These are phyloP conservation scores for Acanthurus tractus DNA, from an alignment of 2,797 vertebrate genomes.

Conservation along the genomic window DNA sequence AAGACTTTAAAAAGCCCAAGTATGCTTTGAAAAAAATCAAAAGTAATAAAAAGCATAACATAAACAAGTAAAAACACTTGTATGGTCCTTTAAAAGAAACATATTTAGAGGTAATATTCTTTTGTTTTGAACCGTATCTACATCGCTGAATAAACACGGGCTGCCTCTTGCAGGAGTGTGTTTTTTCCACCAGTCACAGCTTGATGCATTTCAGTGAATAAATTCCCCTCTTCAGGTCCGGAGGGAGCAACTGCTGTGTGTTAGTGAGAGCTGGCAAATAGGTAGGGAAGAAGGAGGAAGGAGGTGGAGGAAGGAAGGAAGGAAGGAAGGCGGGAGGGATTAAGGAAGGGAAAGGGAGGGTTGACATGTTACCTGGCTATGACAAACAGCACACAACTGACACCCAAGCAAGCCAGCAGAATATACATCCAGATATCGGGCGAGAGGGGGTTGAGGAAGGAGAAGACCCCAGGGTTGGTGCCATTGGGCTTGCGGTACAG, in stretches of 20 bases:
- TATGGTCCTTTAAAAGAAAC: conserved; percentile 17
- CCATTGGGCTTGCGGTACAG: conserved; percentile 99
- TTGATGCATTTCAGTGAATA: conserved; percentile 47
- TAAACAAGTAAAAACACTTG: conserved; percentile 32
- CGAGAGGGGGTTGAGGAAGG: conserved; percentile 91
- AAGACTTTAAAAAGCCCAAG: not conserved
- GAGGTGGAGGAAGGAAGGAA: not conserved
- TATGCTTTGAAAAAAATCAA: not conserved
- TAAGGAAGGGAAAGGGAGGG: conserved; percentile 15
- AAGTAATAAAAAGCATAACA: not conserved
- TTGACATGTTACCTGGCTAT: conserved; percentile 95
- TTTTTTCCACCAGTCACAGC: conserved; percentile 29
- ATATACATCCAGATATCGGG: conserved; percentile 99
- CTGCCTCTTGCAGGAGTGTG: conserved; percentile 1
- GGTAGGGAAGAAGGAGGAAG: conserved; percentile 8
- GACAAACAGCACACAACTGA: conserved; percentile 97
- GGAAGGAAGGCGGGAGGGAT: not conserved
- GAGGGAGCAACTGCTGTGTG: conserved; percentile 48
- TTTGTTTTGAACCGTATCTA: not conserved
- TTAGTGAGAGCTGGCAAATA: conserved; percentile 48
- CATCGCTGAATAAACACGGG: conserved; percentile 6
- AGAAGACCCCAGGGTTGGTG: conserved; percentile 99
- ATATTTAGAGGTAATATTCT: conserved; percentile 9
- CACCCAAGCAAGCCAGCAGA: conserved; percentile 99
- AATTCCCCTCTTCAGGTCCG: conserved; percentile 21